Base-by-base conservation (phyloP, 2,113 vertebrate genomes). In the Potamarius usumacintae region DNA sequence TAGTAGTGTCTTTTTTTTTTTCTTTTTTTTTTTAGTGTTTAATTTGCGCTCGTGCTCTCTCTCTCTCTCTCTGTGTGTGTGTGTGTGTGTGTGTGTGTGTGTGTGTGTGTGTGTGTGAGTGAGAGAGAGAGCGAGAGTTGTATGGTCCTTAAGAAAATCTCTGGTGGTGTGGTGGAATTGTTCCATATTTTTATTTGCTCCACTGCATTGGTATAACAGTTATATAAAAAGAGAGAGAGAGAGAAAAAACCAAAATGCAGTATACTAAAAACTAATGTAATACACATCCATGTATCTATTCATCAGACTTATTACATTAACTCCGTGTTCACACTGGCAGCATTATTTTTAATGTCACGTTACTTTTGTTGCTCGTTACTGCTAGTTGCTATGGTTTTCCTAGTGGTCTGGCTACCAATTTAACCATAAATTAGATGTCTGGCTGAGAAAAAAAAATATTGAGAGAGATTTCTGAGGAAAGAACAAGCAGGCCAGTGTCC, bases 401-500 rank as follows among this genome's bases (percentile, higher is more conserved):
- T 48, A 18, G 0, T 14, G 20, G 58, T 7, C 57, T 8, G 80
- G 1, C 30, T 42, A 63, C 58, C 34, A 20, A 48, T 55, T 62
- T 62, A 20, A 82, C 58, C 20, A 63, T 63, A 82, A 63, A 82
- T 63, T 48, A 63, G 5, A 25, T 30, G 14, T 48, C 11, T 48
- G 62, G 8, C 80, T 25, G 18, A 81, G 1, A 7, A 17, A 58
- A 30, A 30, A 57, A 80, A 18, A 2, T 25, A 25, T n/a, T n/a
- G 63, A 65, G 6, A 55, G 15, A 55, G n/a, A 7, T 1, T 53
- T 78, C 52, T 14, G 50, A 22, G 14, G 22, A 53, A 55, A 27
- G 76, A 80, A 30, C 79, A 62, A 82, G 18, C 79, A 82, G 57
- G 57, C 18, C 79, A 42, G 79, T 82, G 79, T 82, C 30, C 30